Base-by-base conservation (phyloP, 2,113 vertebrate species). In the Oncorhynchus keta region DNA sequence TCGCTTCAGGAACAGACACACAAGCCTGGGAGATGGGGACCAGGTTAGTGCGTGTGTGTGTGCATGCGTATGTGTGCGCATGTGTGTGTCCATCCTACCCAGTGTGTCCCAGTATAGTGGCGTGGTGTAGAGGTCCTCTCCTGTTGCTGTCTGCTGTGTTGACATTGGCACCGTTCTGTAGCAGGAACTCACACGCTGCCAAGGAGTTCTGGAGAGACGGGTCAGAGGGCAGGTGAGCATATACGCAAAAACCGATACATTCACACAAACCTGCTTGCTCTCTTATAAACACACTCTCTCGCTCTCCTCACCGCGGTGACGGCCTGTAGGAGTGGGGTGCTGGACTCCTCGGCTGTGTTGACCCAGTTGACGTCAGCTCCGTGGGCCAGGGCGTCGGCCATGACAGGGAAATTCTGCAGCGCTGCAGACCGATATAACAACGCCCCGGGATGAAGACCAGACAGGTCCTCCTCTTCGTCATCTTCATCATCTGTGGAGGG, bases 291-390 rank as follows among this genome's bases (percentile, higher is more conserved):
- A 62, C n/a, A 5, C 39, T 32, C 73, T 35, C 18, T 30, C 24
- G 8, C 68, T n/a, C 72, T 1, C 9, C 90, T 89, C 84, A 97
- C 96, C 83, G 92, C 93, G 0, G 93, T 85, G 22, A 96, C 95
- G 0, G 96, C 95, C 84, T 95, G 96, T 61, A 97, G 95, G 73
- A 97, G 91, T 0, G 96, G 95, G 0, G 95, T 97, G 83, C 92
- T 91, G 68, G 92, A 94, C 30, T 94, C 92, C 68, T 94, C 94
- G 0, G 83, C 66, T 0, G 18, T n/a, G 12, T 96, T 96, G 78
- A 97, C 93, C 96, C 96, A 97, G 92, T 95, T 96, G 82, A 96
- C 95, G 68, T 96, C 90, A 0, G 96, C 96, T 4, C 96, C 95
- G 0, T 97, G 96, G 18, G 96, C 96, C 68, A 97, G 80, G 11